These are phyloP conservation scores for Drosophila colorata DNA, from an alignment of 2,888 invertebrate genomes.

Conservation along the genomic window DNA sequence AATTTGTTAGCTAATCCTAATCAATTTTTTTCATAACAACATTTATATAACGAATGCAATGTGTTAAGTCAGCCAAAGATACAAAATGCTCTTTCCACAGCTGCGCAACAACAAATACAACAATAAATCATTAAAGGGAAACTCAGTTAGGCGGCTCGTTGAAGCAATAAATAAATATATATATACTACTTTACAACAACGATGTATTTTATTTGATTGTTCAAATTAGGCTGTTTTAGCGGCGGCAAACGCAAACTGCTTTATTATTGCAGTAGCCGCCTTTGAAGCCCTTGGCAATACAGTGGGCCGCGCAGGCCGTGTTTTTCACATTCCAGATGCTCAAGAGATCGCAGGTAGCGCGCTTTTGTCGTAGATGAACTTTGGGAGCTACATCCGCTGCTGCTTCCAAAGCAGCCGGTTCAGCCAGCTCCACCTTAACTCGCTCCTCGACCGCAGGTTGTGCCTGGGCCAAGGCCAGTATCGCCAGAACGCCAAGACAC, in stretches of 20 bases:
- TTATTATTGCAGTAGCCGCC: constrained; percentile 84
- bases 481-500: constrained; percentile 18
- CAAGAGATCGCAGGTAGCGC: constrained; percentile 85
- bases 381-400: neutral
- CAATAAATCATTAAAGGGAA: constrained; percentile 18
- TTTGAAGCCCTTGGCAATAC: constrained; percentile 75
- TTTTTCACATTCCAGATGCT: constrained; percentile 72
- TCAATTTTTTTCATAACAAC: constrained; percentile 38
- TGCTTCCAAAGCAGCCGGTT: neutral
- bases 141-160: constrained; percentile 56
- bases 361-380: constrained; percentile 76
- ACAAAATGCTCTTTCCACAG: constrained; percentile 39
- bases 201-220: neutral
- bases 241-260: constrained; percentile 84
- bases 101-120: constrained; percentile 8
- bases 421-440: neutral
- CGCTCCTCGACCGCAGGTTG: constrained; percentile 25
- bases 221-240: constrained; percentile 12
- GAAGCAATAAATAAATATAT: constrained; percentile 58
- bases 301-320: constrained; percentile 85
- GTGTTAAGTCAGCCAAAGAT: constrained; percentile 52
- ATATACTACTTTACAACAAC: constrained; percentile 23
- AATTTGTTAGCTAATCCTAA: constrained; percentile 61
- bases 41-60: constrained; percentile 46
- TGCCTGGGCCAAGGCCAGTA: constrained; percentile 31